Evolutionary conservation across 2,113 vertebrate genomes (phyloP), one percentile per base, ranked within the genome.

Genomic region (Theristicus caerulescens): DNA sequence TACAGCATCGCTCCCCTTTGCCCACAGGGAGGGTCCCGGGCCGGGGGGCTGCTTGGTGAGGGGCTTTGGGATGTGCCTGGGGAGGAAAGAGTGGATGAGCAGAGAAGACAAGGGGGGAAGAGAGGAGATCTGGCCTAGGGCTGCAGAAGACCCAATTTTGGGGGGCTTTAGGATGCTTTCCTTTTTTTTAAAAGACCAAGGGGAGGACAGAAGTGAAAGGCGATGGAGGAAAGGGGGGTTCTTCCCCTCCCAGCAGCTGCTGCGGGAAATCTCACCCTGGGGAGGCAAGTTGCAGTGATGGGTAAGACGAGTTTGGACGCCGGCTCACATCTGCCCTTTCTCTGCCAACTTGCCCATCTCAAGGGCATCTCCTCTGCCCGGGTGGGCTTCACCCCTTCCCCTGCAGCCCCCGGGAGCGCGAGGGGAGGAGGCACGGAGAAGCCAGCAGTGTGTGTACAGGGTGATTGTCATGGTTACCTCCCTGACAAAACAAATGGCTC

Each of bases 391-490:
- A 1, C 11, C 67, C 58, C 59, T 86, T 82, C 65, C 79, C 42
- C 59, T 49, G 69, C 91, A 54, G 65, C 40, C 32, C 49, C 16
- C 8, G 1, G 40, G 44, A 86, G 44, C 40, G 55, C 4, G 24
- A 61, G 59, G 19, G 64, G 72, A 71, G 97, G 90, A 72, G 81
- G 61, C 32, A 34, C 4, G 8, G 47, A 78, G 84, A 32, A 78
- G 31, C 32, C 76, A 64, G 51, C 16, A 13, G 57, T 59, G 88
- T 93, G 96, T 55, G 79, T 96, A 93, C 46, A 93, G 97, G 98
- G 98, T 96, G 97, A 99, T 99, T 97, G 99, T 98, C 98, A 99
- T 99, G 99, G 99, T 99, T 98, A 99, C 99, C 92, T 98, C 94
- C 84, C 97, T 67, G 97, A 92, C 97, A 98, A 98, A 98, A 98